Conservation (phyloP, 2,888 invertebrate species). For the Tricholauxania praeusta region DNA sequence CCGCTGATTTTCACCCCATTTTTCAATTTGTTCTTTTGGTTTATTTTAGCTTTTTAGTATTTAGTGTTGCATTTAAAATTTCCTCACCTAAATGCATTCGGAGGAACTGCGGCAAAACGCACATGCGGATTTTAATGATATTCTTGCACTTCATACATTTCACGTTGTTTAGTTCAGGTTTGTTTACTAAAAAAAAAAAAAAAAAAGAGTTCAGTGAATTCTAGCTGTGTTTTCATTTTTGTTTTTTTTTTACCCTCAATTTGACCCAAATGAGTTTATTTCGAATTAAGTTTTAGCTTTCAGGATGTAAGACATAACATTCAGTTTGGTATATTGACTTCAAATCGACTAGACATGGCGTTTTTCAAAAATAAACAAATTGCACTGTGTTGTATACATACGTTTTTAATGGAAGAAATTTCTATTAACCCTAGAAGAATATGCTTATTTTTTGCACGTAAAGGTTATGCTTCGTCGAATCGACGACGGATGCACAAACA, state of each 20-base stretch:
- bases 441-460: too few relatives aligned
- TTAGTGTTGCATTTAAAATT: conserved; percentile 1
- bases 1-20: conserved; percentile 2
- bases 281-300: too few relatives aligned
- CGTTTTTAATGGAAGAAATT: too few relatives aligned
- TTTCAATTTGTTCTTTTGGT: conserved; percentile 13
- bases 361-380: too few relatives aligned
- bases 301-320: too few relatives aligned
- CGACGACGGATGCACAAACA: too few relatives aligned
- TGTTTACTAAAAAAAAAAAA: background rate
- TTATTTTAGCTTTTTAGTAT: background rate
- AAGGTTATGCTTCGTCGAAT: too few relatives aligned
- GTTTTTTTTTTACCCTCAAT: background rate
- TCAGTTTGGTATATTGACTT: too few relatives aligned
- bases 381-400: too few relatives aligned
- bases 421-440: too few relatives aligned
- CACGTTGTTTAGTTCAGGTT: background rate
- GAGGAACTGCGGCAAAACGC: background rate
- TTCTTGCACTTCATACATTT: conserved; percentile 26
- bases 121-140: conserved; percentile 12
- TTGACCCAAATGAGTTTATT: conserved; percentile 12
- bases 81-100: background rate
- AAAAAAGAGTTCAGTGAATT: background rate
- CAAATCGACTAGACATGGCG: too few relatives aligned
- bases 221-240: background rate